These are phyloP conservation scores for Lepilemur septentrionalis DNA, from an alignment of 2,797 vertebrate genomes.

Conservation along the genomic window DNA sequence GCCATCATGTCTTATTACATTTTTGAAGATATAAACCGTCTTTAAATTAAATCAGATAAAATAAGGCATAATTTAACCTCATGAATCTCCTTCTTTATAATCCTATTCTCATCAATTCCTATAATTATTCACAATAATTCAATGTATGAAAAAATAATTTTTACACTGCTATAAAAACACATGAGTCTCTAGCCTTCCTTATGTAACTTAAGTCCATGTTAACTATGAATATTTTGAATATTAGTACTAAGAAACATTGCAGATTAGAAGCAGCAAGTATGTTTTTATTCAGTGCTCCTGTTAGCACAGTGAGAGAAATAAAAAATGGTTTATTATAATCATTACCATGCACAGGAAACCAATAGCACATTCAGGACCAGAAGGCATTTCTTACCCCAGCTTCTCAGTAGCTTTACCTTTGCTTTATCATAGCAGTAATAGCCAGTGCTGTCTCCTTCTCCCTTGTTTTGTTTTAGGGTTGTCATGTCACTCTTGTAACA, in stretches of 20 bases:
- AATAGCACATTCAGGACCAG: not conserved
- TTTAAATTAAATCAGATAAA: constrained; percentile 23
- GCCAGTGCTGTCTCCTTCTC: not conserved
- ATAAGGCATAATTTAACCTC: not conserved
- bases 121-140: not conserved
- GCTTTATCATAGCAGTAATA: not conserved
- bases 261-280: not conserved
- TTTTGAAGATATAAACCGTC: not conserved
- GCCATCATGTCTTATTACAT: not conserved
- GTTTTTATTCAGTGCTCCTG: not conserved
- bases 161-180: not conserved
- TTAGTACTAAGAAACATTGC: not conserved
- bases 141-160: not conserved
- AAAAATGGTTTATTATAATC: not conserved
- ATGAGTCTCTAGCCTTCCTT: not conserved
- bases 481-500: not conserved
- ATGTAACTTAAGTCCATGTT: not conserved
- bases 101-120: not conserved
- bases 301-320: not conserved
- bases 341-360: not conserved
- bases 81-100: not conserved
- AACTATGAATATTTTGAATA: not conserved
- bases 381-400: not conserved
- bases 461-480: not conserved
- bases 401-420: not conserved